These are phyloP conservation scores for Mesorhabditis belari DNA, from an alignment of 2,888 invertebrate species.

Conservation along the genomic window DNA sequence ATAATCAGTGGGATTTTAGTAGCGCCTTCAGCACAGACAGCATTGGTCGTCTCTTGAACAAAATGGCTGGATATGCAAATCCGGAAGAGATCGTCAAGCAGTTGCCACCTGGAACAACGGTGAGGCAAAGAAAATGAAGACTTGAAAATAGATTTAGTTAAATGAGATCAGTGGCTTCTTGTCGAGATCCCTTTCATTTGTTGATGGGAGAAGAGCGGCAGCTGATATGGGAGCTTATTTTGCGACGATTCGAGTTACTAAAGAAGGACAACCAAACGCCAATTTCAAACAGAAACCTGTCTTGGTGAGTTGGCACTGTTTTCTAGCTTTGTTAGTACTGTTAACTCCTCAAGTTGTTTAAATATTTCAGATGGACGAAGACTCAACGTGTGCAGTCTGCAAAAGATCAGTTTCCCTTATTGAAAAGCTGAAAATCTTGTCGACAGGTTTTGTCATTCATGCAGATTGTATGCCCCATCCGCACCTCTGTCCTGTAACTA, in stretches of 20 bases:
- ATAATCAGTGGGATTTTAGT: too few species aligned
- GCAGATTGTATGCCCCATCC: slow-evolving; percentile 3
- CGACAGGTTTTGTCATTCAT: slow-evolving; percentile 6
- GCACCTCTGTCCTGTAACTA: slow-evolving; percentile 7
- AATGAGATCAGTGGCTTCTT: too few species aligned
- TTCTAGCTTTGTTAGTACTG: not conserved
- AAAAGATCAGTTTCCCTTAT: not conserved
- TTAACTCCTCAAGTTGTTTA: not conserved
- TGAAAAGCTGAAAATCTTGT: not conserved
- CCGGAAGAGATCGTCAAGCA: not conserved
- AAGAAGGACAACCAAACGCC: not conserved
- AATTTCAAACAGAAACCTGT: too few species aligned
- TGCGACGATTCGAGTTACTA: too few species aligned
- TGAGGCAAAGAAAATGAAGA: too few species aligned
- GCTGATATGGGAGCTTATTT: too few species aligned
- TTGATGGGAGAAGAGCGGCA: too few species aligned
- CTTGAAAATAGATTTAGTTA: too few species aligned
- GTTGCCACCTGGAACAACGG: not conserved
- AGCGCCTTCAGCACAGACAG: not conserved
- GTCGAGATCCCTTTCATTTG: too few species aligned
- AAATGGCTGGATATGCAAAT: not conserved
- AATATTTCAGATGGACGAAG: slow-evolving; percentile 5
- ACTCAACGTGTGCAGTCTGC: slow-evolving; percentile 2
- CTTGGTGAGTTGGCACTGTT: not conserved
- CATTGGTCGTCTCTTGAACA: not conserved